These are phyloP conservation scores for Teleopsis dalmanni DNA, from an alignment of 1,140 invertebrate species.

Conservation along the genomic window DNA sequence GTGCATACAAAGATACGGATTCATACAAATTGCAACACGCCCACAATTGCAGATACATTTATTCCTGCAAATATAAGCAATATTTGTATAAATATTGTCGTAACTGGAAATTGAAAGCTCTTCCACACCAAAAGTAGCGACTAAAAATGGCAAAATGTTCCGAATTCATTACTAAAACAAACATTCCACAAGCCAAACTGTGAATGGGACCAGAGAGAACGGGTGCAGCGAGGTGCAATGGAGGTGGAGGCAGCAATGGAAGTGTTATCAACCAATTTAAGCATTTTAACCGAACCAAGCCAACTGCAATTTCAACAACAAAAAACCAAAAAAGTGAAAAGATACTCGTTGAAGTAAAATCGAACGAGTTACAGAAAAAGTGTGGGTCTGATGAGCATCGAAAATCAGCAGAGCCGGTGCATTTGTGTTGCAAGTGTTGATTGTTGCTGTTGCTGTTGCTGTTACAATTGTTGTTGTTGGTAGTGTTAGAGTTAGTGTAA, in stretches of 20 bases:
- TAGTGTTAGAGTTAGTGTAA: too few relatives aligned
- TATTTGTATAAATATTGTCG: background rate
- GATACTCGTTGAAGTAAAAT: background rate
- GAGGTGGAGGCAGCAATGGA: conserved; percentile 11
- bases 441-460: conserved; percentile 2
- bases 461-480: background rate
- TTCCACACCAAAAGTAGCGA: background rate
- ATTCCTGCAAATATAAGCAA: background rate
- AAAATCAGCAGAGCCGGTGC: conserved; percentile 1
- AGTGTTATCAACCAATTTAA: conserved; percentile 43
- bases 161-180: conserved; percentile 43
- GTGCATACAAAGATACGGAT: conserved; percentile 17
- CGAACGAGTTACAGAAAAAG: background rate
- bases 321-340: background rate
- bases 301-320: background rate
- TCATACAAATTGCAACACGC: background rate
- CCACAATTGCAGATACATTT: background rate
- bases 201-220: background rate
- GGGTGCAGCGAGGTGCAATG: background rate
- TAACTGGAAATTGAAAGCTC: background rate
- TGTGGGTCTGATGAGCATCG: conserved; percentile 1
- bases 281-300: conserved; percentile 20
- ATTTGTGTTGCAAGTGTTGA: too few relatives aligned
- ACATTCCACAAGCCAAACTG: conserved; percentile 19
- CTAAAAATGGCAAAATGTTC: conserved; percentile 22